Evolutionary conservation across 2,888 invertebrate species (phyloP).

Genomic region (Salticus scenicus): DNA sequence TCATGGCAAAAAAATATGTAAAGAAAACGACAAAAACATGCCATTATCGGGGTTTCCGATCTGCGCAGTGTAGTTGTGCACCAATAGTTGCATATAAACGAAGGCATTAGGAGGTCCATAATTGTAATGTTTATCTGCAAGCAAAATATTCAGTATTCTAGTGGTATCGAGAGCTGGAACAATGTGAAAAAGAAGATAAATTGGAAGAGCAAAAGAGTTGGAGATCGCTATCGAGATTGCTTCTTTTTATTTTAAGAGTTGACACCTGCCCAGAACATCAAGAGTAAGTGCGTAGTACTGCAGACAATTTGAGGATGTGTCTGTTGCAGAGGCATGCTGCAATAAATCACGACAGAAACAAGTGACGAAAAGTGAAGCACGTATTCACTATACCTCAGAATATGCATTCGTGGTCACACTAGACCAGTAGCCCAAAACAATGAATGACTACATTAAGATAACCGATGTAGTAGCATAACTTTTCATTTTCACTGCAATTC

Average conservation of each 20-base stretch:
- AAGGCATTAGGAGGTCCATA: constrained; percentile 44
- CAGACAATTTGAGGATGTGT: constrained; percentile 7
- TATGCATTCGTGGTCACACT: constrained; percentile 2
- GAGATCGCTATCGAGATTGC: constrained; percentile 1
- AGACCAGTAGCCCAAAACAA: neutral
- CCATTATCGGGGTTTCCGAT: constrained; percentile 15
- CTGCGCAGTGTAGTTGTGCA: constrained; percentile 15
- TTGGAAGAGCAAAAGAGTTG: constrained; percentile 29
- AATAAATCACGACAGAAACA: neutral
- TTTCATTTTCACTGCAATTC: no score
- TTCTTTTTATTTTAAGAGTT: neutral
- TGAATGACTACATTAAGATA: neutral
- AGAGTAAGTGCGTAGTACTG: neutral
- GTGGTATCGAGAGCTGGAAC: constrained; percentile 14
- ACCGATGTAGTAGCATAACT: no score
- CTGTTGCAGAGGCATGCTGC: neutral
- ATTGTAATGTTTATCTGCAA: constrained; percentile 29
- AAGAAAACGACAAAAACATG: constrained; percentile 8
- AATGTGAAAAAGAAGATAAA: constrained; percentile 17
- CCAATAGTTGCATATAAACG: constrained; percentile 60
- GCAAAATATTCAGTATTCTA: constrained; percentile 27
- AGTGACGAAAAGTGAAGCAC: neutral
- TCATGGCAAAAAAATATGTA: constrained; percentile 13
- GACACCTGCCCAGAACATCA: constrained; percentile 12
- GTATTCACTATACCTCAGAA: neutral